Evolutionary conservation across 2,888 invertebrate genomes (phyloP).

Genomic region (Pharmacophagus antenor): DNA sequence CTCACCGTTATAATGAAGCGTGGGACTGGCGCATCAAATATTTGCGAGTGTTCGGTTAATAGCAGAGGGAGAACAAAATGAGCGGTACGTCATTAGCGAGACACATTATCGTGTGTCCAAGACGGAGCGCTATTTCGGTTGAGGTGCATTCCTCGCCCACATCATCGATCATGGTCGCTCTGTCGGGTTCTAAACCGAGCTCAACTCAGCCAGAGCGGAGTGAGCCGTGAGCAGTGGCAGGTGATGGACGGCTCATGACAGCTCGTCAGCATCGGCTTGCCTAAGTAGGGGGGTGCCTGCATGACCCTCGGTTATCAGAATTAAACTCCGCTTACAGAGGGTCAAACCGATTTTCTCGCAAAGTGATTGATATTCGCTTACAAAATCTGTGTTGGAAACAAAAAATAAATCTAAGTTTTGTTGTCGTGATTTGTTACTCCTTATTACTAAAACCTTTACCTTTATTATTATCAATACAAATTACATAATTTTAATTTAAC

Average conservation of each 20-base stretch:
- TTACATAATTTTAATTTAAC: too few species aligned
- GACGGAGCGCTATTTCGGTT: conserved; percentile 36
- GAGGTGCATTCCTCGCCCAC: conserved; percentile 34
- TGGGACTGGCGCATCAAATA: conserved; percentile 45
- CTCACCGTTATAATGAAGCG: conserved; percentile 46
- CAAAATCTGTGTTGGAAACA: conserved; percentile 8
- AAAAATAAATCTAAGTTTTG: neutral
- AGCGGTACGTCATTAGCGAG: conserved; percentile 31
- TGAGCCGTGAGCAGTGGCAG: conserved; percentile 60
- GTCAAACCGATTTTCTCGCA: conserved; percentile 22
- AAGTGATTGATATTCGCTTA: conserved; percentile 19
- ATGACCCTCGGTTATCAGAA: conserved; percentile 44
- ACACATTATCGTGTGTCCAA: conserved; percentile 34
- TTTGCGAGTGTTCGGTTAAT: conserved; percentile 38
- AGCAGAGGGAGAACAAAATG: conserved; percentile 43
- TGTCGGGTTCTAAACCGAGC: conserved; percentile 69
- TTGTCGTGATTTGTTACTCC: neutral
- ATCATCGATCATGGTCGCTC: conserved; percentile 60
- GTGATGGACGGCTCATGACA: conserved; percentile 67
- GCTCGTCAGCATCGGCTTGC: conserved; percentile 51
- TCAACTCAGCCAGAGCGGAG: conserved; percentile 52
- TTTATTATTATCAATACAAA: too few species aligned
- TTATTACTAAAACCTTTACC: too few species aligned
- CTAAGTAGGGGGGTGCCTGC: conserved; percentile 42
- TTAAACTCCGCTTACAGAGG: conserved; percentile 33